Conservation (phyloP, 2,797 vertebrate genomes). For the Anguilla megastoma region DNA sequence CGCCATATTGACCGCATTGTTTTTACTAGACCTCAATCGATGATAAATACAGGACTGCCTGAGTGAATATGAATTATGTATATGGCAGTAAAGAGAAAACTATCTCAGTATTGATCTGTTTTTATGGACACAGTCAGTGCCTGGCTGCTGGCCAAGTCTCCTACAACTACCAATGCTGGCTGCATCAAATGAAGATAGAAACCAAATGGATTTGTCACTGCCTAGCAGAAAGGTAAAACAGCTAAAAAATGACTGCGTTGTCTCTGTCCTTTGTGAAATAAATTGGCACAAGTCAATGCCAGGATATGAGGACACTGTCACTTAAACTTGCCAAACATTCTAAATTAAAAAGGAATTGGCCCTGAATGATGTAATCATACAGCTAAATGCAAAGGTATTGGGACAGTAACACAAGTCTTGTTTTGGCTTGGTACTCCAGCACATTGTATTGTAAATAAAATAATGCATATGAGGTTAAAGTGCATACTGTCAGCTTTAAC, state of each 20-base stretch:
- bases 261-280: not conserved
- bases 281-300: not conserved
- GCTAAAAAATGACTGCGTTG: constrained; percentile 4
- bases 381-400: too few species aligned
- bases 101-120: constrained; percentile 61
- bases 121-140: constrained; percentile 33
- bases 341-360: not conserved
- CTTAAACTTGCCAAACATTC: not conserved
- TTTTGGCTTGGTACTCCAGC: too few species aligned
- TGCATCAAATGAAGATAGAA: not conserved
- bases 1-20: constrained; percentile 45
- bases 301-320: not conserved
- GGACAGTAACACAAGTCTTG: too few species aligned
- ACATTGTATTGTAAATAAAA: too few species aligned
- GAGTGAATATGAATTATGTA: constrained; percentile 66
- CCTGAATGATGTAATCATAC: too few species aligned
- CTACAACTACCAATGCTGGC: not conserved
- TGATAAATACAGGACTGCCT: constrained; percentile 67
- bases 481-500: too few species aligned
- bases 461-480: too few species aligned
- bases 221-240: not conserved
- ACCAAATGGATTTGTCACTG: not conserved
- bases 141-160: constrained; percentile 12
- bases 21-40: constrained; percentile 55
- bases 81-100: constrained; percentile 56